A percentile compares a stretch with the other conserved stretches of the same genome.
Conservation (phyloP, 92 coral and sea anemone species). For the Umimayanthus chanpuru region DNA sequence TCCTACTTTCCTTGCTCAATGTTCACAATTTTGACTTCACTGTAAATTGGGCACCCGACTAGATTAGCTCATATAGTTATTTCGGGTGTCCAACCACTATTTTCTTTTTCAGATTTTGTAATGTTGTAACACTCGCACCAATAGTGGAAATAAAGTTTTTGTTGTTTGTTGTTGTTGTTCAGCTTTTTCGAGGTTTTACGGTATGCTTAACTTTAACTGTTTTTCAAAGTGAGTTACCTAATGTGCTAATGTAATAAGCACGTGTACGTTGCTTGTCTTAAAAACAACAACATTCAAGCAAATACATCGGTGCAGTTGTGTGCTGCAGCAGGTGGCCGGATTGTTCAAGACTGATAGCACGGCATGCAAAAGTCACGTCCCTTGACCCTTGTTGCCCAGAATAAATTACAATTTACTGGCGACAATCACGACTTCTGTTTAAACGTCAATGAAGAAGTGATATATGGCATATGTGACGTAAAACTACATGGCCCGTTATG, state of each 20-base stretch:
- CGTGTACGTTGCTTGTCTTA: background rate
- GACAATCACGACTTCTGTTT: background rate
- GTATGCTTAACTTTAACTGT: too few relatives aligned
- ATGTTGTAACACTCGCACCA: too few relatives aligned
- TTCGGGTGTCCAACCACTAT: too few relatives aligned
- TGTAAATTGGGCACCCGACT: too few relatives aligned
- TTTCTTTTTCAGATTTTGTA: too few relatives aligned
- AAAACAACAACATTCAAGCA: background rate
- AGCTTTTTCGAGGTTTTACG: too few relatives aligned
- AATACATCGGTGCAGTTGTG: background rate
- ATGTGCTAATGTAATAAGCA: background rate
- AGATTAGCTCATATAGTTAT: too few relatives aligned
- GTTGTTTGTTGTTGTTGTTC: too few relatives aligned
- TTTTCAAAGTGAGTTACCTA: background rate
- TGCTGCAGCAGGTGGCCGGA: background rate
- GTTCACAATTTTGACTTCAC: too few relatives aligned
- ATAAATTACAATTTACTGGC: conserved; percentile 7
- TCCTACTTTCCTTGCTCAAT: too few relatives aligned
- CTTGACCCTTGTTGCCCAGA: background rate
- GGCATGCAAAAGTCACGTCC: background rate
- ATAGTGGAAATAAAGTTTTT: too few relatives aligned
- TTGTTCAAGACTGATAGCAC: background rate
- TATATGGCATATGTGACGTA: background rate
- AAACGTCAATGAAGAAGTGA: conserved; percentile 1
- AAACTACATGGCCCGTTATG: background rate